Base-by-base conservation (phyloP, 2,113 vertebrate species). In the Pagrus major region DNA sequence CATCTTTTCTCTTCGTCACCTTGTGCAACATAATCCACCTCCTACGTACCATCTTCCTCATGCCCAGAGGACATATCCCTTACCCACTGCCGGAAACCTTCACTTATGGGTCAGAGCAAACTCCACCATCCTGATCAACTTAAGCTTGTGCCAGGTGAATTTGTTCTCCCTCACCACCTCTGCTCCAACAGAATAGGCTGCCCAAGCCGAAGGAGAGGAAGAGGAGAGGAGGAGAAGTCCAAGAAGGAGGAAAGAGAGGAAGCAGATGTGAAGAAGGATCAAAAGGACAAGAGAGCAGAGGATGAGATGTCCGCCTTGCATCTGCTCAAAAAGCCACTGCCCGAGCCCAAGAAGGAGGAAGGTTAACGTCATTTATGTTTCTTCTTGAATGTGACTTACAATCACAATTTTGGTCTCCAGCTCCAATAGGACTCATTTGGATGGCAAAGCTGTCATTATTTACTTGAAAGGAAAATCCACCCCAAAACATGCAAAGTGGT, bases 31-130 rank as follows among this genome's bases (percentile, higher is more conserved):
- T 61, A 35, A 2, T 44, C 11, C 81, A 52, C 9, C 44, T 83
- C 7, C 33, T 83, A 12, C 54, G 74, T 7, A 83, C 74, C 6
- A 4, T 83, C 35, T 61, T 83, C 20, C 61, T 83, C 2, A 71
- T 83, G 25, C 81, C 81, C 31, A 65, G 37, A 51, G 29, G 69
- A 58, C 68, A 66, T 20, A 78, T 83, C 52, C 74, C 81, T 25
- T 60, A 83, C 54, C 74, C 61, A 3, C 52, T 72, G 35, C 81
- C 74, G 0, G 49, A 77, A 4, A 18, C 39, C 5, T 83, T 67
- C 37, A 78, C 59, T 23, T 83, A 83, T 6, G 68, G 81, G 81
- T 83, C 31, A 66, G 68, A 25, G n/a, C 31, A 33, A 25, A 42
- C n/a, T 21, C 10, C 25, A n/a, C 5, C 8, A 29, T 46, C 4